Evolutionary conservation across 2,113 vertebrate genomes (phyloP).

Genomic region (Equus quagga): DNA sequence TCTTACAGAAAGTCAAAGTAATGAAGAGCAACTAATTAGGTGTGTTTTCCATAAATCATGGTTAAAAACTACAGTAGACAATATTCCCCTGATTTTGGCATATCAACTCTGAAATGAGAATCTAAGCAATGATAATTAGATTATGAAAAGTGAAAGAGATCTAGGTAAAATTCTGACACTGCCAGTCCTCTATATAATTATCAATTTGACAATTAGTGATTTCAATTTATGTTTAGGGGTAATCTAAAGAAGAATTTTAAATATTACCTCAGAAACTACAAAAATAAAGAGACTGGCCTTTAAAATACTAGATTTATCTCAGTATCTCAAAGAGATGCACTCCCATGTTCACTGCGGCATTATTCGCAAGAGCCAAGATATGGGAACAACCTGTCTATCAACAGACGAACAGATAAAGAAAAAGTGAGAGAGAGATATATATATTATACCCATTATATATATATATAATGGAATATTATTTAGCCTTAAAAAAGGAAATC

Average conservation of each 20-base stretch:
- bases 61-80: slow-evolving; percentile 19
- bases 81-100: slow-evolving; percentile 3
- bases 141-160: slow-evolving; percentile 49
- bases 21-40: slow-evolving; percentile 35
- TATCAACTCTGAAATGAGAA: slow-evolving; percentile 56
- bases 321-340: not conserved
- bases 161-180: slow-evolving; percentile 52
- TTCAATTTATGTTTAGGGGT: slow-evolving; percentile 4
- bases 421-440: not conserved
- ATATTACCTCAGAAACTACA: slow-evolving; percentile 52
- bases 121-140: slow-evolving; percentile 51
- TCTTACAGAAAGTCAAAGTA: slow-evolving; percentile 55
- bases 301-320: slow-evolving; percentile 40
- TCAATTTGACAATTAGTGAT: slow-evolving; percentile 54
- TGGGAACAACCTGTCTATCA: not conserved
- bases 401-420: not conserved
- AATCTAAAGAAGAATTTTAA: slow-evolving; percentile 56
- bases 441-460: too few species aligned
- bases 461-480: not conserved
- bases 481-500: not conserved
- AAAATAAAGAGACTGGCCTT: not conserved
- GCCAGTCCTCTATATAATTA: not conserved
- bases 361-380: not conserved
- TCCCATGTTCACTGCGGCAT: not conserved
- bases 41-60: slow-evolving; percentile 25